Evolutionary conservation across 2,888 invertebrate genomes (phyloP).

Genomic region (Sabatieria punctata): DNA sequence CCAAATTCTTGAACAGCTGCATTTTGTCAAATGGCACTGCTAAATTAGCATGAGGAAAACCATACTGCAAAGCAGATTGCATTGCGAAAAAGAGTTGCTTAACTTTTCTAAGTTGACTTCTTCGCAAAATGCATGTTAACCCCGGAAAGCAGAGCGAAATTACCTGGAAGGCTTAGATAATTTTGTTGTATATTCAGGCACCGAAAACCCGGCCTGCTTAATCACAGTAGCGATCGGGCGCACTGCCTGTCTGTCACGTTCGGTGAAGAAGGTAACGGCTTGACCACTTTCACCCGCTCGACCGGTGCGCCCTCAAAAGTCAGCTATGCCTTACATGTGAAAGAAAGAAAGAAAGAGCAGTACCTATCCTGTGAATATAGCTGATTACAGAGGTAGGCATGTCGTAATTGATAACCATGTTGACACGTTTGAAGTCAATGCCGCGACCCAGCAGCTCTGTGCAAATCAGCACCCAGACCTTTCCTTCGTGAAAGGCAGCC

Average conservation of each 20-base stretch:
- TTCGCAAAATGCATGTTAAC: too few species aligned
- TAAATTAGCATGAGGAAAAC: too few species aligned
- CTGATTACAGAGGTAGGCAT: conserved; percentile 75
- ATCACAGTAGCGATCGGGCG: conserved; percentile 76
- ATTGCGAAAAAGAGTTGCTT: too few species aligned
- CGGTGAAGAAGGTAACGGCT: conserved; percentile 84
- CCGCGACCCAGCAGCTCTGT: conserved; percentile 90
- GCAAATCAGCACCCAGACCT: conserved; percentile 82
- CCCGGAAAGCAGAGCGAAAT: too few species aligned
- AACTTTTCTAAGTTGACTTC: too few species aligned
- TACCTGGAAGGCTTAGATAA: conserved; percentile 34
- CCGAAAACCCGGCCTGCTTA: conserved; percentile 71
- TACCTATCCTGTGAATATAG: conserved; percentile 64
- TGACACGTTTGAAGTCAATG: conserved; percentile 87
- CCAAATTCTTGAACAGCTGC: too few species aligned
- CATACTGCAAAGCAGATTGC: too few species aligned
- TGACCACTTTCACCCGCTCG: conserved; percentile 71
- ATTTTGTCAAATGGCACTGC: too few species aligned
- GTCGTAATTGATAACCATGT: conserved; percentile 90
- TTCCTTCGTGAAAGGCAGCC: conserved; percentile 67
- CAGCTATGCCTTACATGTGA: background rate
- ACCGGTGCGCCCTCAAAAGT: conserved; percentile 58
- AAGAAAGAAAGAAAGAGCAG: conserved; percentile 28
- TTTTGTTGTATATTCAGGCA: conserved; percentile 71
- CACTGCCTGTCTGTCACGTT: conserved; percentile 65